phyloP scores from a whole-genome alignment of 2,113 vertebrate species.

The Speoplatyrhinus poulsoni region DNA sequence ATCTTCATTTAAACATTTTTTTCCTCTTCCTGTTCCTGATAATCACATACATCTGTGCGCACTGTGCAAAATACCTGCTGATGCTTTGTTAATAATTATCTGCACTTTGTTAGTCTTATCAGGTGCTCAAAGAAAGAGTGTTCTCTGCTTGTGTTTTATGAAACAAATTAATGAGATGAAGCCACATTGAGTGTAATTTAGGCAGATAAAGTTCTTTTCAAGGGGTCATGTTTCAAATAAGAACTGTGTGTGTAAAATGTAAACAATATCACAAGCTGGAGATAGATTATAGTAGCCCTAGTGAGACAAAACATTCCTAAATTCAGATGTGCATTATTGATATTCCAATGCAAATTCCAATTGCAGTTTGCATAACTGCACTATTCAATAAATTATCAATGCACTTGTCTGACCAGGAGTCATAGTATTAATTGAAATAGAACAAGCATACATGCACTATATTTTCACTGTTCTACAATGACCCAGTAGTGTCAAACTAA shows the following conservation, averaged over 20 bases:
- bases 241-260: slow-evolving; percentile 13
- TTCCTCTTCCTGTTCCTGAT: slow-evolving; percentile 27
- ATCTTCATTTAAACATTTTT: slow-evolving; percentile 29
- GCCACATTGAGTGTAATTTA: slow-evolving; percentile 31
- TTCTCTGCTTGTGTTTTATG: not conserved
- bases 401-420: slow-evolving; percentile 23
- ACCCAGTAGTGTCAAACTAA: slow-evolving; percentile 29
- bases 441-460: slow-evolving; percentile 17
- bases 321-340: slow-evolving; percentile 63
- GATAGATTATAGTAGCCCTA: slow-evolving; percentile 26
- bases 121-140: slow-evolving; percentile 10
- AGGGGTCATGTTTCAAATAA: slow-evolving; percentile 19
- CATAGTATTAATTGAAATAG: slow-evolving; percentile 29
- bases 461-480: slow-evolving; percentile 54
- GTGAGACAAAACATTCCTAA: slow-evolving; percentile 42
- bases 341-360: slow-evolving; percentile 49
- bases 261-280: slow-evolving; percentile 13
- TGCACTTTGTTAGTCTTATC: slow-evolving; percentile 22
- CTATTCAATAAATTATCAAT: slow-evolving; percentile 62
- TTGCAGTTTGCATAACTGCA: slow-evolving; percentile 59
- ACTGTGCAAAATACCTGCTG: slow-evolving; percentile 16
- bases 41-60: slow-evolving; percentile 24
- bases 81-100: slow-evolving; percentile 7
- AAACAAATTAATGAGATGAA: slow-evolving; percentile 18
- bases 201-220: slow-evolving; percentile 31